Base-by-base conservation (phyloP, 2,113 vertebrate genomes). In the Cryptomyrus ogoouensis region DNA sequence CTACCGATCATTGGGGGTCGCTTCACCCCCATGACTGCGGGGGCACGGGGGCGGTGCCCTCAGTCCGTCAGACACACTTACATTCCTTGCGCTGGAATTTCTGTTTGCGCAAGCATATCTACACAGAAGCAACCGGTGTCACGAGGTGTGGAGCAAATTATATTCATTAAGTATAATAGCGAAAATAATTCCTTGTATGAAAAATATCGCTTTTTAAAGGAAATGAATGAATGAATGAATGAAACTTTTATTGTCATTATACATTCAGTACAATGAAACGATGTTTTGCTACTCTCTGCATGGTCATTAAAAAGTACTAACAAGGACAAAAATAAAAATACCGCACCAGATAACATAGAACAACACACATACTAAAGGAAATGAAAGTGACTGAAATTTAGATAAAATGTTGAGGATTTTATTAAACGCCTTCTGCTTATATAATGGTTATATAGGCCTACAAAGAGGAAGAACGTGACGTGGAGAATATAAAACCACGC, bases 371-470 rank as follows among this genome's bases (percentile, higher is more conserved):
- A 52, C 15, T 80, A 42, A 42, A 19, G 35, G 35, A 39, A 42
- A 80, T 39, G 15, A 19, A 39, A 42, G 35, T 35, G 35, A 42
- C 31, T 42, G 74, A 80, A 80, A 19, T 42, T 27, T 70, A 42
- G 6, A 39, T 80, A 39, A 2, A 80, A 80, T 19, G 13, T 3
- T 39, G 74, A 42, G 35, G 31, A 80, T 80, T 80, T 15, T 7
- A 7, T 80, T n/a, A 80, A 17, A 35, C 6, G n/a, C 17, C 31
- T 10, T 42, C 56, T 44, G 56, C 50, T 62, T 31, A 21, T 94
- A 94, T 93, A 90, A 70, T 8, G 91, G 91, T 0, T 90, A 91
- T 21, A 27, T 49, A 50, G 49, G 49, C 13, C 50, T 52, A 31
- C 4, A n/a, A 47, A 49, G 6, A 1, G 0, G 91, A 92, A 74